Evolutionary conservation across 1,140 invertebrate genomes (phyloP).

Genomic region (Rhynchophorus ferrugineus): DNA sequence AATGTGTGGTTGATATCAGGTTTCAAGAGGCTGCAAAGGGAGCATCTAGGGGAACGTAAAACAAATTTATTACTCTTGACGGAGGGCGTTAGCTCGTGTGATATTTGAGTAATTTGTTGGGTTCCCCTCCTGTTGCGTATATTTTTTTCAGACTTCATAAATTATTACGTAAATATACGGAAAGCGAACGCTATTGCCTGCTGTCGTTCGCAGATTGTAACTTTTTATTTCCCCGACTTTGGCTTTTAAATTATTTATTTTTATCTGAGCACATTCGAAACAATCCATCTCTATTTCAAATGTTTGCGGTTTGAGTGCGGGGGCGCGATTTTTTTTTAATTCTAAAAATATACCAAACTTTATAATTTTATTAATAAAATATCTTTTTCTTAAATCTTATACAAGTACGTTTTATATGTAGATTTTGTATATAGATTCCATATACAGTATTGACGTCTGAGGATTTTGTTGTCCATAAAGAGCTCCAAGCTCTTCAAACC

Average conservation of each 20-base stretch:
- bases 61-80: constrained; percentile 13
- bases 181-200: not conserved
- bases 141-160: constrained; percentile 1
- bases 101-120: constrained; percentile 1
- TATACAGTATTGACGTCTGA: no score
- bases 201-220: not conserved
- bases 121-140: not conserved
- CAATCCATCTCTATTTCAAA: no score
- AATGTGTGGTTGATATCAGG: not conserved
- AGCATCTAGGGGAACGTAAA: not conserved
- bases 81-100: constrained; percentile 2
- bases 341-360: no score
- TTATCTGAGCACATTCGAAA: no score
- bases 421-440: no score
- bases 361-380: no score
- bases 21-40: constrained; percentile 2
- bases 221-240: not conserved
- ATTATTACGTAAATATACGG: not conserved
- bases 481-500: no score
- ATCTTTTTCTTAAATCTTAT: no score
- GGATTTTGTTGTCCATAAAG: no score
- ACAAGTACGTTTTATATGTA: no score
- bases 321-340: no score
- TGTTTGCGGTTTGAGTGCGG: no score
- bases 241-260: not conserved